Percentiles rank a stretch among this genome's conserved stretches.
These are phyloP conservation scores for Danio choprae DNA, from an alignment of 2,797 vertebrate genomes.

Conservation along the genomic window DNA sequence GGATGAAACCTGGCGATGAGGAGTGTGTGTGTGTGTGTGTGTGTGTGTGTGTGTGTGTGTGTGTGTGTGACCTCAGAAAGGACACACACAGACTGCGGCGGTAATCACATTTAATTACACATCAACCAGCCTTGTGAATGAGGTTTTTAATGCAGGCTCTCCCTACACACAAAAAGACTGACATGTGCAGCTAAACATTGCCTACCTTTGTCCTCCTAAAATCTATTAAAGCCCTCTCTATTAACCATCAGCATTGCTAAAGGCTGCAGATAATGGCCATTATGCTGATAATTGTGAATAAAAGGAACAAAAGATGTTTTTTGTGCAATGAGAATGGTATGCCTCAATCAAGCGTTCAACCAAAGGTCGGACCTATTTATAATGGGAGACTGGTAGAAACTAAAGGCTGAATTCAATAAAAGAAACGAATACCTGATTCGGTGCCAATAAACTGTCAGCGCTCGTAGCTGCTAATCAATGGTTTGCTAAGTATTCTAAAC, in stretches of 20 bases:
- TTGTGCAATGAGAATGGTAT: slow-evolving; percentile 54
- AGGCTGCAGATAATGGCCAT: slow-evolving; percentile 75
- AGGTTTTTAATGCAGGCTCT: slow-evolving; percentile 82
- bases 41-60: slow-evolving; percentile 56
- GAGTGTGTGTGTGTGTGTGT: slow-evolving; percentile 48
- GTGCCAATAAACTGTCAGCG: slow-evolving; percentile 27
- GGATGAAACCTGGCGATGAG: slow-evolving; percentile 59
- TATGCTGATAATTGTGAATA: slow-evolving; percentile 77
- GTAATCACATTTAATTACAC: slow-evolving; percentile 88
- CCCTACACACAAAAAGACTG: slow-evolving; percentile 72
- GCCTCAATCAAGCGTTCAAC: slow-evolving; percentile 55
- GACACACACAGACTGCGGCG: slow-evolving; percentile 78
- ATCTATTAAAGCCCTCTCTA: slow-evolving; percentile 83
- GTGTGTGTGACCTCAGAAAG: slow-evolving; percentile 58
- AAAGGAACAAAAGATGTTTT: slow-evolving; percentile 64
- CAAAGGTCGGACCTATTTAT: slow-evolving; percentile 59
- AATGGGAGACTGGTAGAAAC: slow-evolving; percentile 50
- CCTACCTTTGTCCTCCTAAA: slow-evolving; percentile 82
- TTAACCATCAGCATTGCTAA: slow-evolving; percentile 78
- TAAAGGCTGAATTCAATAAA: slow-evolving; percentile 47
- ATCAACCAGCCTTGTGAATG: slow-evolving; percentile 81
- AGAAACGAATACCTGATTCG: slow-evolving; percentile 41
- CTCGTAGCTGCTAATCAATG: slow-evolving; percentile 25
- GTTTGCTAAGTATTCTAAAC: slow-evolving; percentile 40
- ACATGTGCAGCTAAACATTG: slow-evolving; percentile 83